These are phyloP conservation scores for Gallinago stenura DNA, from an alignment of 2,797 vertebrate genomes.

Conservation along the genomic window DNA sequence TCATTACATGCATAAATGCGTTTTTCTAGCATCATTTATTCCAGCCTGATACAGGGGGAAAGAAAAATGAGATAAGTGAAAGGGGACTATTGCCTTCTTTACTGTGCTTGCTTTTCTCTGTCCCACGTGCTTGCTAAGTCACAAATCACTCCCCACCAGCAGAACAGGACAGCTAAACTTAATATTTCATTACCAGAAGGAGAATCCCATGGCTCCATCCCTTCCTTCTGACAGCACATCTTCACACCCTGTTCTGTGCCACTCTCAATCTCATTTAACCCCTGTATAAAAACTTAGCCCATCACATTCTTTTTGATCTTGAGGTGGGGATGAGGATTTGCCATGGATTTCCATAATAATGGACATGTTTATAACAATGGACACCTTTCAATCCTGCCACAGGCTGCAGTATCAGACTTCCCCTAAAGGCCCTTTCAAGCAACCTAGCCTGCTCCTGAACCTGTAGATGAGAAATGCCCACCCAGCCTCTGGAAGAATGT, in stretches of 20 bases:
- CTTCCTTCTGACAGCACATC: neutral
- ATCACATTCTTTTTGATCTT: neutral
- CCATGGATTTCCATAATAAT: too few relatives aligned
- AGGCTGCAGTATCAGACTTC: too few relatives aligned
- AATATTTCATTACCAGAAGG: neutral
- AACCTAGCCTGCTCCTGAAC: neutral
- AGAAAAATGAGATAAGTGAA: neutral
- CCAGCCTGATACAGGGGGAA: neutral
- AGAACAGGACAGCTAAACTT: neutral
- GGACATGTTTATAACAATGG: too few relatives aligned
- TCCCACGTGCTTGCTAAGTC: neutral
- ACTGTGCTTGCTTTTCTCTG: neutral
- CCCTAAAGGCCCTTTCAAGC: too few relatives aligned
- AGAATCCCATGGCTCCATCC: neutral
- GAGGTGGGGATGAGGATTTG: neutral
- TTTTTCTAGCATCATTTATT: neutral
- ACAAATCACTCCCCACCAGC: neutral
- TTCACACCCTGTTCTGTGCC: neutral
- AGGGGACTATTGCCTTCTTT: neutral
- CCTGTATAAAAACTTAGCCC: too few relatives aligned
- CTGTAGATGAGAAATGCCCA: neutral
- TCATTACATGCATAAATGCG: neutral
- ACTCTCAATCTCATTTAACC: too few relatives aligned
- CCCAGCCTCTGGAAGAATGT: accelerated
- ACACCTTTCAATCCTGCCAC: neutral